Conservation (phyloP, 1,140 invertebrate genomes). For the Drosophila obscura region DNA sequence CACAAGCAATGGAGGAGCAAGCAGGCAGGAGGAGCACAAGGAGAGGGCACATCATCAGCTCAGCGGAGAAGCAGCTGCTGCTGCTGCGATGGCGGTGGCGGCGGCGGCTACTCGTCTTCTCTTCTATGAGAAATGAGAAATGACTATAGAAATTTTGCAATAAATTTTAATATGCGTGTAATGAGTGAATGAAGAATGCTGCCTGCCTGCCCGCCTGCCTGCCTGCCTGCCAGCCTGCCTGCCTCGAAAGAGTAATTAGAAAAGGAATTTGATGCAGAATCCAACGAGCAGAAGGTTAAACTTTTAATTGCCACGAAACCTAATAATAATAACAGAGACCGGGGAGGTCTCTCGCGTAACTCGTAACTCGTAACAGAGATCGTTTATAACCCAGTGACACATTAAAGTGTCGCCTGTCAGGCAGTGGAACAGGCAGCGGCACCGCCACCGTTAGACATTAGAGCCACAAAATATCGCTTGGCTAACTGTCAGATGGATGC, state of each 20-base stretch:
- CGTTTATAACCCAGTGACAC: slow-evolving; percentile 74
- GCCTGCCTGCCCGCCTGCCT: background rate
- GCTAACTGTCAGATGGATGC: background rate
- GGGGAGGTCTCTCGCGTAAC: slow-evolving; percentile 1
- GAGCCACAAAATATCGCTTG: slow-evolving; percentile 4
- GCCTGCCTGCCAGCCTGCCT: slow-evolving; percentile 22
- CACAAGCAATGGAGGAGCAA: slow-evolving; percentile 69
- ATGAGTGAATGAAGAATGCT: slow-evolving; percentile 75
- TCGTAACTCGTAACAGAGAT: slow-evolving; percentile 3
- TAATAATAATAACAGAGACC: slow-evolving; percentile 35
- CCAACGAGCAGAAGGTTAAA: background rate
- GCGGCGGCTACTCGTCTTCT: slow-evolving; percentile 66
- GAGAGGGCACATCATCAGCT: slow-evolving; percentile 39
- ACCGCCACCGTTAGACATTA: slow-evolving; percentile 47
- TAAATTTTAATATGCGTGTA: slow-evolving; percentile 83
- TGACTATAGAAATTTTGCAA: slow-evolving; percentile 78
- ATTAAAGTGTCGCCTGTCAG: slow-evolving; percentile 79
- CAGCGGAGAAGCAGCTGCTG: slow-evolving; percentile 14
- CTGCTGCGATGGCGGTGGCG: slow-evolving; percentile 16
- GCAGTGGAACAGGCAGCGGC: slow-evolving; percentile 20
- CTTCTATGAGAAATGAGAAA: slow-evolving; percentile 68
- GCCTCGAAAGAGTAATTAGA: slow-evolving; percentile 6
- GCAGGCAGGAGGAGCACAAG: slow-evolving; percentile 6
- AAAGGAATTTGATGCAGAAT: slow-evolving; percentile 2
- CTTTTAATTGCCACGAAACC: slow-evolving; percentile 57